Base-by-base conservation (phyloP, 2,797 vertebrate genomes). In the Meriones psammophilus region DNA sequence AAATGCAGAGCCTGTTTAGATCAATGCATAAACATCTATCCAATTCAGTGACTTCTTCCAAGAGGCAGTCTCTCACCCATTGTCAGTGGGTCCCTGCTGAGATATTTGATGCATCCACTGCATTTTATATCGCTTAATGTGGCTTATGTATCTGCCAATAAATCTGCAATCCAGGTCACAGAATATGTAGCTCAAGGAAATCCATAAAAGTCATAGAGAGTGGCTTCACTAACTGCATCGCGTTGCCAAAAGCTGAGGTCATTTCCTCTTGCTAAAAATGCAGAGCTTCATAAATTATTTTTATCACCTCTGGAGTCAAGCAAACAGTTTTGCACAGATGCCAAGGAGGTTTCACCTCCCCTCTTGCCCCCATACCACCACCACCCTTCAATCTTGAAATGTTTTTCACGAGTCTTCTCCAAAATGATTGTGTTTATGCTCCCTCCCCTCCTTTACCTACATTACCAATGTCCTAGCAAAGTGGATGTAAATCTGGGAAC, bases 81-180 rank as follows among this genome's bases (percentile, higher is more conserved):
- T 98, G 98, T 98, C 98, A 98, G 94, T 98, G 71, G 97, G 96
- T 90, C 96, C 97, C 97, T 86, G 97, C 97, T 98, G 98, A 98
- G 98, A 97, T 87, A 96, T 97, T 98, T 94, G 42, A 97, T 97
- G 96, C 98, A 98, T 98, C 98, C 98, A 81, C 96, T 98, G 97
- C 97, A 98, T 98, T 98, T 98, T 98, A 98, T 97, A 96, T 98
- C 98, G 98, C 98, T 98, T 98, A 98, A 98, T 98, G 97, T 98
- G 97, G 98, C 98, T 98, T 98, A 98, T 96, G 97, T 98, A 98
- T 98, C 98, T 98, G 98, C 97, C 98, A 98, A 98, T 98, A 99
- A 98, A 98, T 98, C 98, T 98, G 97, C 98, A 98, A 98, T 97
- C 97, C 98, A 98, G 97, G 98, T 98, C 98, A 98, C 98, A 98